phyloP scores from a whole-genome alignment of 2,113 vertebrate genomes.

The Saccopteryx bilineata region DNA sequence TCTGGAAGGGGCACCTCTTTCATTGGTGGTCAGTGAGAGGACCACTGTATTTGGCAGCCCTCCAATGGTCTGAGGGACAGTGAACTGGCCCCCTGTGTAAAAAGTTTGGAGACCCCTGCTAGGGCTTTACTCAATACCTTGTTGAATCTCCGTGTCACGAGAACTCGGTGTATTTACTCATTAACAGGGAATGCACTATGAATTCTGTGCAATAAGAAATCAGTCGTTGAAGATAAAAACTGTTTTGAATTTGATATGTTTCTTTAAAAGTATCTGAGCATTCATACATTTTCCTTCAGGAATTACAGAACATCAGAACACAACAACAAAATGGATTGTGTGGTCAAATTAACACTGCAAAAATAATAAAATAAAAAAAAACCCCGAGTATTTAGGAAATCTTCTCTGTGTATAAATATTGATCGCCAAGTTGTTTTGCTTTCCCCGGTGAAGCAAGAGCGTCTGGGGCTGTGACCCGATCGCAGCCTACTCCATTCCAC shows the following conservation, averaged over 20 bases:
- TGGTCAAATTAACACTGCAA: conserved; percentile 60
- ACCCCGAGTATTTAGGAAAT: conserved; percentile 64
- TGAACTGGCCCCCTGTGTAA: too few species aligned
- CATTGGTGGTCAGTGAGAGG: too few species aligned
- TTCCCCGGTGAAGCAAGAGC: conserved; percentile 57
- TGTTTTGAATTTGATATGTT: conserved; percentile 17
- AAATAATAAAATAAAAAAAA: neutral
- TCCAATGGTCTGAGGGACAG: too few species aligned
- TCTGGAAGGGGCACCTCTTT: too few species aligned
- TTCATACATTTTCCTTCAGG: conserved; percentile 40
- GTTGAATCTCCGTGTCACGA: neutral
- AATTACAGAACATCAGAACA: neutral
- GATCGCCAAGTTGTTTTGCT: conserved; percentile 66
- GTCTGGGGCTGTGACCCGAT: conserved; percentile 35
- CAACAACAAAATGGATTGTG: conserved; percentile 68
- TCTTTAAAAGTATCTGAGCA: conserved; percentile 48
- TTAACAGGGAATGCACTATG: neutral
- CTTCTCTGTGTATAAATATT: conserved; percentile 72
- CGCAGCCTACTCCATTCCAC: neutral
- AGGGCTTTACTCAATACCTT: neutral
- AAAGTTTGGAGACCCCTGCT: too few species aligned
- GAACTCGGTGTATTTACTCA: neutral
- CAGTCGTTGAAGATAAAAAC: neutral
- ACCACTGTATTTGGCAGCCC: too few species aligned
- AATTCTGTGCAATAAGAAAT: neutral